Evolutionary conservation across 2,797 vertebrate species (phyloP), one percentile per base, ranked within the genome.

Genomic region (Sebastolobus alascanus): DNA sequence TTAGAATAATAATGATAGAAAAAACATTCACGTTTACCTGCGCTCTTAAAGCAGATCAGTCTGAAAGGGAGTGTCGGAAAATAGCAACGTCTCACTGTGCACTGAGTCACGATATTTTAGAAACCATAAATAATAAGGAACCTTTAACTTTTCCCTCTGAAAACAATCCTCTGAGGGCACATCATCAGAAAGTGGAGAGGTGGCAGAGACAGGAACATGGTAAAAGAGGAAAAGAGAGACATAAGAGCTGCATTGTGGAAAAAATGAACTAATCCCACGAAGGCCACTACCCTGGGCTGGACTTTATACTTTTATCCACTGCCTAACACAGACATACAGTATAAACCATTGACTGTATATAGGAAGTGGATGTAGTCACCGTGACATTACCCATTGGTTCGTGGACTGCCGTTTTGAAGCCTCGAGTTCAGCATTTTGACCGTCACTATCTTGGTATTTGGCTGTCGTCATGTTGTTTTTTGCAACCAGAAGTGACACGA

Each of bases 1-100:
- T 88, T 87, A 79, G 80, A 93, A 94, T 92, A 92, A 94, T 93
- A 93, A 93, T 81, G 86, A 93, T 84, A 82, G 88, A 84, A 94
- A 93, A 88, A 94, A 90, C 91, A 92, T 90, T 93, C 78, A 38
- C 82, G 69, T 93, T 90, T 89, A 91, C 84, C 77, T 77, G 50
- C 55, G 40, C 87, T 87, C 83, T 73, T 90, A 72, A 80, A 66
- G 72, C 60, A 64, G 31, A 73, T 80, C 78, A 25, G 59, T 73
- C 61, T 70, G 67, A 71, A 75, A 52, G 43, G 54, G 27, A 73
- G 66, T 18, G 60, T 58, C 6, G 11, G 81, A 84, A 84, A 83
- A 83, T 14, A 61, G 58, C 59, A 58, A 72, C 68, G 20, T 72
- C 68, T 69, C 14, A 60, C 79, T 76, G 75, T 35, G 72, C 85